Evolutionary conservation across 1,140 invertebrate genomes (phyloP).

Genomic region (Tetranychus urticae): DNA sequence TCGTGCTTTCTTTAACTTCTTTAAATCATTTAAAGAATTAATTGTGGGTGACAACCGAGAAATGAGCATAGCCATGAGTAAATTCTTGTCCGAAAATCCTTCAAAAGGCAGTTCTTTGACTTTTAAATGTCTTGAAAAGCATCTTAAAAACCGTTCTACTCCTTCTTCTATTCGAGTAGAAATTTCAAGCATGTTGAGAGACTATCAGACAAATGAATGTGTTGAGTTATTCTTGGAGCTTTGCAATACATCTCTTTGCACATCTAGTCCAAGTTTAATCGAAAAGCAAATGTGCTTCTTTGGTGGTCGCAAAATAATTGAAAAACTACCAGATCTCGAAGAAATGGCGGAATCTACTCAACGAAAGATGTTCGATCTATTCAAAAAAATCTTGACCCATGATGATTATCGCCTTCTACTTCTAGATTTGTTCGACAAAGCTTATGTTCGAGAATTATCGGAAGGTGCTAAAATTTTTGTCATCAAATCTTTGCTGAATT

Average conservation of each 20-base stretch:
- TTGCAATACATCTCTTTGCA: not conserved
- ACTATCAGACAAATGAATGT: not conserved
- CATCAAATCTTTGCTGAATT: not conserved
- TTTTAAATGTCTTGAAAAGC: no score
- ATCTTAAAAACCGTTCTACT: not conserved
- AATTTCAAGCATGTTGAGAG: not conserved
- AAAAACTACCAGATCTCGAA: not conserved
- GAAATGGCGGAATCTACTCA: not conserved
- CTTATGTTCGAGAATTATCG: not conserved
- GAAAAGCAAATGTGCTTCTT: not conserved
- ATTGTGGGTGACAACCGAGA: no score
- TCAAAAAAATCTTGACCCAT: not conserved
- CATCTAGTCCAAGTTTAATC: not conserved
- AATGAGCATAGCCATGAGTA: no score
- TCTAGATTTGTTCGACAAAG: not conserved
- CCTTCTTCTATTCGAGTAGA: not conserved
- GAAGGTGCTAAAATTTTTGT: not conserved
- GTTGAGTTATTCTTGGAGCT: not conserved
- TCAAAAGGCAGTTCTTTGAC: no score
- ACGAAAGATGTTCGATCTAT: no score
- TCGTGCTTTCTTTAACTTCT: no score
- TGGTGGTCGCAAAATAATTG: not conserved
- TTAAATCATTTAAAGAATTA: no score
- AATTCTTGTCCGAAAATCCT: no score
- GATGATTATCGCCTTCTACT: not conserved